Evolutionary conservation across 2,888 invertebrate genomes (phyloP).

Genomic region (Agrochola macilenta): DNA sequence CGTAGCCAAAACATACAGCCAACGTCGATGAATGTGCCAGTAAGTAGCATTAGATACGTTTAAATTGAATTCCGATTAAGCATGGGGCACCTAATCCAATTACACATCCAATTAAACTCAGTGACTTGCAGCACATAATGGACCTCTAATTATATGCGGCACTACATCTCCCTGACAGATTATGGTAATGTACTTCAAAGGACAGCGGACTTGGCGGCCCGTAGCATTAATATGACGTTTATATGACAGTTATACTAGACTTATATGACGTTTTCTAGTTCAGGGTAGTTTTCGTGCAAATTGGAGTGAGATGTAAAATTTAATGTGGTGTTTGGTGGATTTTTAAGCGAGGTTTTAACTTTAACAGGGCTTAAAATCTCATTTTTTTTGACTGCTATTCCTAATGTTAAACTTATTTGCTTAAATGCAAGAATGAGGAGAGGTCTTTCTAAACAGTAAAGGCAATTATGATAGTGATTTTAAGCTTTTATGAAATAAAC

Average conservation of each 20-base stretch:
- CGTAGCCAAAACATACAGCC: too few relatives aligned
- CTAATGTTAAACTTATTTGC: neutral
- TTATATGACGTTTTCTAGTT: conserved; percentile 28
- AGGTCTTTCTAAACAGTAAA: too few relatives aligned
- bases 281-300: conserved; percentile 33
- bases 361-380: neutral
- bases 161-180: conserved; percentile 66
- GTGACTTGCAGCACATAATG: conserved; percentile 11
- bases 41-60: neutral
- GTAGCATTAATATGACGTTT: conserved; percentile 56
- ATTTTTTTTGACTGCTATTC: neutral
- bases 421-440: neutral
- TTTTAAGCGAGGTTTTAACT: neutral
- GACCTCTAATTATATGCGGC: conserved; percentile 3
- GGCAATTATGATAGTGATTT: neutral
- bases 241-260: conserved; percentile 37
- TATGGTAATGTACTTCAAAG: conserved; percentile 69
- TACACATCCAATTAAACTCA: conserved; percentile 25
- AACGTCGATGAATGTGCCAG: neutral
- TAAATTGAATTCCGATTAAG: conserved; percentile 8
- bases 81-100: conserved; percentile 23
- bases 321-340: conserved; percentile 24
- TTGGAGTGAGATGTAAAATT: conserved; percentile 19
- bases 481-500: neutral
- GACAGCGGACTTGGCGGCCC: conserved; percentile 47